Conservation (phyloP, 2,797 vertebrate species). For the Lagodon rhomboides region DNA sequence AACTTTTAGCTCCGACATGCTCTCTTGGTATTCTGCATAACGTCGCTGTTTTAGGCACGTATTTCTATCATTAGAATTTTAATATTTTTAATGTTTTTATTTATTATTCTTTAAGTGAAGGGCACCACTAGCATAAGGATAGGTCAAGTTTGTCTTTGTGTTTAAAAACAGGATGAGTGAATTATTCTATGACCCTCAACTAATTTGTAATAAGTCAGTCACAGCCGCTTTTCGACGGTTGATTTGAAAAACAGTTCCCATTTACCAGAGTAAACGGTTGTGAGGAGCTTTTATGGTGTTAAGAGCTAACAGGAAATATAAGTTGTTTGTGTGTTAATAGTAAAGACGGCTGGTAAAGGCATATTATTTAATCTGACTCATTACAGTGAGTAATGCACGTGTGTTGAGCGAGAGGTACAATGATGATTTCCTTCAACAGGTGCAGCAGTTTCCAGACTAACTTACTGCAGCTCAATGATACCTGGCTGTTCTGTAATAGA, state of each 20-base stretch:
- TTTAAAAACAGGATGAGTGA: no score
- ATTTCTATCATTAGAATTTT: not conserved
- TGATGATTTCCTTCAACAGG: not conserved
- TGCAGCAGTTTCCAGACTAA: no score
- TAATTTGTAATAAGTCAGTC: not conserved
- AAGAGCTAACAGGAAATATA: not conserved
- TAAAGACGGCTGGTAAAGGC: no score
- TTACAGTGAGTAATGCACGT: not conserved
- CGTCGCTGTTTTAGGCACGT: not conserved
- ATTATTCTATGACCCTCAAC: not conserved
- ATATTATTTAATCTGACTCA: not conserved
- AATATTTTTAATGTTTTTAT: no score
- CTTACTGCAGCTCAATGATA: not conserved
- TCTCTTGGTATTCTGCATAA: not conserved
- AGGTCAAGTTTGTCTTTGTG: not conserved
- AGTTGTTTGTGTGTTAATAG: not conserved
- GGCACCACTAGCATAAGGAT: no score
- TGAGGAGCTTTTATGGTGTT: no score
- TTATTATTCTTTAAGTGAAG: not conserved
- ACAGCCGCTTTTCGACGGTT: not conserved
- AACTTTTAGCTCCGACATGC: not conserved
- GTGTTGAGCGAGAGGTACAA: not conserved
- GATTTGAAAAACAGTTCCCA: not conserved
- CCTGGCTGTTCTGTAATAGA: not conserved
- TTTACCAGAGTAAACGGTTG: no score